Percentiles rank a stretch among this genome's conserved stretches.
phyloP scores from a whole-genome alignment of 2,797 vertebrate species.

The Ateles fusciceps region DNA sequence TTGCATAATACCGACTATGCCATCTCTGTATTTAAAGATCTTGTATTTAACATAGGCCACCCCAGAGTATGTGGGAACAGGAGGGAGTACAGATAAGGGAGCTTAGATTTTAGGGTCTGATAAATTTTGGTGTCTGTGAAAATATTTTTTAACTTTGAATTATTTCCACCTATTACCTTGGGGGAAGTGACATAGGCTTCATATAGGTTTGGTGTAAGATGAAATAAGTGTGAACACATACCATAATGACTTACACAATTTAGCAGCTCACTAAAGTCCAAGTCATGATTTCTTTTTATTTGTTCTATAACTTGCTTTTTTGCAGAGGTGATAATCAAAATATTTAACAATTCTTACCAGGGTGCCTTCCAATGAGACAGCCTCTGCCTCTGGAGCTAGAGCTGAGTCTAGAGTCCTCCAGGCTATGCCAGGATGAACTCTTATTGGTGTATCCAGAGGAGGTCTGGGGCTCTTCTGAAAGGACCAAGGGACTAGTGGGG shows the following conservation, averaged over 20 bases:
- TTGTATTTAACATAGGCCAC: not conserved
- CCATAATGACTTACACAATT: not conserved
- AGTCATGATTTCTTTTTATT: not conserved
- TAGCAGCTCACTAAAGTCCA: not conserved
- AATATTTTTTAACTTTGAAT: constrained; percentile 19
- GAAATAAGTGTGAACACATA: not conserved
- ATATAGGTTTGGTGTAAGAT: not conserved
- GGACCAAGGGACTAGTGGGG: not conserved
- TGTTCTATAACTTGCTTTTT: constrained; percentile 14
- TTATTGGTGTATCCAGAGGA: not conserved
- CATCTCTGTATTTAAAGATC: not conserved
- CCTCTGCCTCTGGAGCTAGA: not conserved
- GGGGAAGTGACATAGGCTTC: not conserved
- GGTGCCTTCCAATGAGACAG: not conserved
- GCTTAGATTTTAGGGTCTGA: not conserved
- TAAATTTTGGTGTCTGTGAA: not conserved
- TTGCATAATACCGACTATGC: not conserved
- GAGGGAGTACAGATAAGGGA: not conserved
- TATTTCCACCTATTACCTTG: not conserved
- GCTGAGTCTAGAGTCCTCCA: not conserved
- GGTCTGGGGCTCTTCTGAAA: not conserved
- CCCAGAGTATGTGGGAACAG: not conserved
- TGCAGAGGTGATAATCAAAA: not conserved
- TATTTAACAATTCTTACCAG: not conserved
- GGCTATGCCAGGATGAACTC: not conserved